Base-by-base conservation (phyloP, 2,888 invertebrate species). In the Drosophila pullipes region DNA sequence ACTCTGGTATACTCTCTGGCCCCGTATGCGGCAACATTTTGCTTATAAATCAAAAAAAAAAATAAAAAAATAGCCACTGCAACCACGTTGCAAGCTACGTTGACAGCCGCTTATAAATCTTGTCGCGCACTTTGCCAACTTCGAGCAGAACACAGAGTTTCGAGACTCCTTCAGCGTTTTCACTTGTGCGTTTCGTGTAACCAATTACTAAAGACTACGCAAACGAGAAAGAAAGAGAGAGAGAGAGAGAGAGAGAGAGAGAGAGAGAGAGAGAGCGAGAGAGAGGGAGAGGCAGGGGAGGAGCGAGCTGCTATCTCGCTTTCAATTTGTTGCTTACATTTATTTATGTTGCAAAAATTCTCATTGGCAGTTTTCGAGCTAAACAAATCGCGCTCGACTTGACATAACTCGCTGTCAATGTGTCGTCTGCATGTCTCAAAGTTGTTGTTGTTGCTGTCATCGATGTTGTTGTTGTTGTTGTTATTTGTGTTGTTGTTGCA, bases 51-150 rank as follows among this genome's bases (percentile, higher is more conserved):
- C 88, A 88, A 88, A 91, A 25, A 25, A 16, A 47, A 22, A 7
- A 22, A 28, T 22, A 47, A 41, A 22, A 41, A 88, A 90, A 78
- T 78, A 50, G 62, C 61, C 41, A 72, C 50, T 72, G 31, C 47
- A 31, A 47, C 47, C 47, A 70, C 44, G 57, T 68, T 68, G 68
- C 68, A 70, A 25, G 71, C 81, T 65, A 55, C 76, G 87, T 82
- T 87, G 91, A 91, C 91, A 91, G 91, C 85, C 91, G 88, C 91
- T 91, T 90, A 88, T 88, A 88, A 88, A 88, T 88, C 88, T 91
- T 86, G 90, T 91, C 91, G 91, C 88, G 85, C 88, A 90, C 90
- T 86, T 84, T 69, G 72, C 65, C 49, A 47, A 47, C 47, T 47
- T 47, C 9, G 47, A 47, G 47, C 47, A 47, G 47, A 47, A 47